Conservation (phyloP, 2,113 vertebrate species). For the Bolborhynchus lineola region DNA sequence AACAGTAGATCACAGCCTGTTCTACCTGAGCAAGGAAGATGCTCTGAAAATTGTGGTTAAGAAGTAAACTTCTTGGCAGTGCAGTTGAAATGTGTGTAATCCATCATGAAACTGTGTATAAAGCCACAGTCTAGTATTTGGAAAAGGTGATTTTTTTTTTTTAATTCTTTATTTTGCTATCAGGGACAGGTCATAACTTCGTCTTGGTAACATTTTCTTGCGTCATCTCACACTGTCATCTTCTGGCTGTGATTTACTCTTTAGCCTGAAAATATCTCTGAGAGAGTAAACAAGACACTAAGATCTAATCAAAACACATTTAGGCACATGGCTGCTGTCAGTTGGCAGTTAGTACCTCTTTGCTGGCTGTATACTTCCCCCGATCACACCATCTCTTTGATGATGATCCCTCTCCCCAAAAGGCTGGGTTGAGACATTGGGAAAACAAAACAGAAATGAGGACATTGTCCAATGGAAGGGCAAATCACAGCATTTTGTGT, state of each 20-base stretch:
- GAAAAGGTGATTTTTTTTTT: neutral
- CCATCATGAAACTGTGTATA: neutral
- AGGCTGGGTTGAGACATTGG: neutral
- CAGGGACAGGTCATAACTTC: neutral
- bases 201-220: neutral
- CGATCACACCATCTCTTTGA: neutral
- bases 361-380: neutral
- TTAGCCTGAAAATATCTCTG: neutral
- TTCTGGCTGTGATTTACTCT: neutral
- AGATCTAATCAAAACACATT: neutral
- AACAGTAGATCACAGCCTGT: neutral
- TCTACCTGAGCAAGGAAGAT: neutral
- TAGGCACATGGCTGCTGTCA: neutral
- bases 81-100: neutral
- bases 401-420: neutral
- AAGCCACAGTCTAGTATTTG: fast-evolving
- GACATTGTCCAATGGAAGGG: neutral
- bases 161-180: neutral
- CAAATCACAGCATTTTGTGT: neutral
- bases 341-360: neutral
- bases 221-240: neutral
- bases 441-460: neutral
- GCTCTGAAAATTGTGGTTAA: neutral
- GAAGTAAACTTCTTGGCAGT: neutral
- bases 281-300: neutral